phyloP scores from a whole-genome alignment of 2,888 invertebrate species.

The Callinectes sapidus region DNA sequence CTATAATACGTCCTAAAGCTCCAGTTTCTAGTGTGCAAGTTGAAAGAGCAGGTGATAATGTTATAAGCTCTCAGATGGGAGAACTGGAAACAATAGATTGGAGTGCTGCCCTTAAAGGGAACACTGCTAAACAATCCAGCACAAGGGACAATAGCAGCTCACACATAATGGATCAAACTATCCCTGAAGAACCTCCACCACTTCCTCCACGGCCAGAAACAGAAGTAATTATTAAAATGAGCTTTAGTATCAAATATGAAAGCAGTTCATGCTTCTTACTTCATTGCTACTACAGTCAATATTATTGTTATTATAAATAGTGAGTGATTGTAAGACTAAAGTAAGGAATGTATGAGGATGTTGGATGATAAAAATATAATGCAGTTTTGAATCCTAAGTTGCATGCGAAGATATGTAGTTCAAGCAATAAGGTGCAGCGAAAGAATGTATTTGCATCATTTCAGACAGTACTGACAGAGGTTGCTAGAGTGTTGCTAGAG shows the following conservation, averaged over 20 bases:
- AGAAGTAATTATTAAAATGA: constrained; percentile 44
- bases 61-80: constrained; percentile 17
- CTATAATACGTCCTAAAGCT: constrained; percentile 61
- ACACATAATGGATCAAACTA: constrained; percentile 58
- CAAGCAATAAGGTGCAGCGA: too few relatives aligned
- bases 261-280: neutral
- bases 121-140: neutral
- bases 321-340: neutral
- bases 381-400: too few relatives aligned
- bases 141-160: constrained; percentile 21
- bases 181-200: constrained; percentile 63
- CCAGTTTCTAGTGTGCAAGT: constrained; percentile 56
- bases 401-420: too few relatives aligned
- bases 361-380: too few relatives aligned
- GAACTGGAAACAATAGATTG: constrained; percentile 52
- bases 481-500: too few relatives aligned
- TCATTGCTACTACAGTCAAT: neutral
- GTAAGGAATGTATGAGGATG: too few relatives aligned
- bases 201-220: constrained; percentile 63
- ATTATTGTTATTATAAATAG: neutral
- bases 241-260: neutral
- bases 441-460: too few relatives aligned
- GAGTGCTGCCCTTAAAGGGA: constrained; percentile 33
- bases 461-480: too few relatives aligned
- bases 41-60: constrained; percentile 58